These are phyloP conservation scores for Ptilorrhoa leucosticta DNA, from an alignment of 2,113 vertebrate genomes.

Conservation along the genomic window DNA sequence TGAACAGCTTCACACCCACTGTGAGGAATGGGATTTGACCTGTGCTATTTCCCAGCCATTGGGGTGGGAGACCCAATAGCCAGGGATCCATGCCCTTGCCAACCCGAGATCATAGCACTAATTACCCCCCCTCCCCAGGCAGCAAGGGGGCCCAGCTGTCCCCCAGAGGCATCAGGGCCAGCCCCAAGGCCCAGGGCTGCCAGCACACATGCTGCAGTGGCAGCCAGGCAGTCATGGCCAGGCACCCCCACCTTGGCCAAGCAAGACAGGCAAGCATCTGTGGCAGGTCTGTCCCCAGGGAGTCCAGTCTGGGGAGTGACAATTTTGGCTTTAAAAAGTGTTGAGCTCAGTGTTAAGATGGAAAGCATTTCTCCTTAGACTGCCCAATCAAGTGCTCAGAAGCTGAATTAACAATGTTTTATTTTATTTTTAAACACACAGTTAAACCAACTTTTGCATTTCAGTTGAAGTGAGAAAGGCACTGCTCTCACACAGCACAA, in stretches of 20 bases:
- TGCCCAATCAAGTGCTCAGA: neutral
- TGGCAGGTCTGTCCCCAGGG: neutral
- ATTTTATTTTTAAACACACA: neutral
- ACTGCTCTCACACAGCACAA: neutral
- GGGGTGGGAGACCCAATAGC: neutral
- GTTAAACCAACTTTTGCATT: neutral
- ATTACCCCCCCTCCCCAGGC: rapidly evolving
- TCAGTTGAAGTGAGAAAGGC: neutral
- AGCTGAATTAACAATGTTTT: neutral
- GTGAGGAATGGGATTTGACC: neutral
- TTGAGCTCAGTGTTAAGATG: neutral
- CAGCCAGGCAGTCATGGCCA: neutral
- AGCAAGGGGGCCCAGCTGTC: rapidly evolving
- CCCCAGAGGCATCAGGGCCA: rapidly evolving
- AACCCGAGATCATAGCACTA: too few relatives aligned
- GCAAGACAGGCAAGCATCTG: neutral
- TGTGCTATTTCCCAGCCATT: neutral
- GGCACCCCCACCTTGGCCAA: neutral
- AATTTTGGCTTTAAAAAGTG: neutral
- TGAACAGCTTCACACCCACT: neutral
- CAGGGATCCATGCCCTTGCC: neutral
- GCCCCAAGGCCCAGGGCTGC: neutral
- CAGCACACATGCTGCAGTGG: neutral
- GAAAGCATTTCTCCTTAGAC: neutral
- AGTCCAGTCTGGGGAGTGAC: rapidly evolving